These are phyloP conservation scores for Muscidifurax raptorellus DNA, from an alignment of 1,140 invertebrate genomes.

Conservation along the genomic window DNA sequence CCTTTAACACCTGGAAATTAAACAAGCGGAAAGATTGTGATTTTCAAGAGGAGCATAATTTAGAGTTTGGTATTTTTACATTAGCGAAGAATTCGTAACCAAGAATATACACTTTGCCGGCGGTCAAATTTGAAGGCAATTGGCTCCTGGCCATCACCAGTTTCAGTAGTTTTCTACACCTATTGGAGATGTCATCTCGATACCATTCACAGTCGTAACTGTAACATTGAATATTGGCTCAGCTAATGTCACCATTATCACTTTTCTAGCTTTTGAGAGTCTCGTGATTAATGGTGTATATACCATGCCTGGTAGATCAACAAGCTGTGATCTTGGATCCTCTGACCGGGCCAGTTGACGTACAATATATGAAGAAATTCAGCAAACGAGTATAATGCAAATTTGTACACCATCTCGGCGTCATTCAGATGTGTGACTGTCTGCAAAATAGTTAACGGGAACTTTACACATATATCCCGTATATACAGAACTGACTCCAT, in stretches of 20 bases:
- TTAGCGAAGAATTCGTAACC: neutral
- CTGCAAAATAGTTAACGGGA: too few relatives aligned
- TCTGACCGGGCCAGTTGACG: neutral
- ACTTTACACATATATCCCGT: too few relatives aligned
- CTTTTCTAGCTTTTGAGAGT: too few relatives aligned
- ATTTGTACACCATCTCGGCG: too few relatives aligned
- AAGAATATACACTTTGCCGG: neutral
- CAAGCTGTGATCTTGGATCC: neutral
- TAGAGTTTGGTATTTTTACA: neutral
- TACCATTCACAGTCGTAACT: conserved; percentile 2
- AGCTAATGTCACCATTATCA: too few relatives aligned
- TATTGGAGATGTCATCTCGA: neutral
- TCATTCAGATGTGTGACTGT: too few relatives aligned
- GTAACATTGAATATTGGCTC: neutral
- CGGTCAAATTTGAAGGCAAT: neutral
- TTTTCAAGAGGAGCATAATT: too few relatives aligned
- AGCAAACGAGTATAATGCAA: too few relatives aligned
- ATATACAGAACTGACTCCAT: too few relatives aligned
- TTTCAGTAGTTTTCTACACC: neutral
- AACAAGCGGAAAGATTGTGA: too few relatives aligned
- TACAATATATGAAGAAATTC: neutral
- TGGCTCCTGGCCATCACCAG: neutral
- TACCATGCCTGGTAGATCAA: neutral
- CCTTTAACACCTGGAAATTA: too few relatives aligned
- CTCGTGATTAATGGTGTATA: neutral